Base-by-base conservation (phyloP, 2,888 invertebrate species). In the Idaea straminata region DNA sequence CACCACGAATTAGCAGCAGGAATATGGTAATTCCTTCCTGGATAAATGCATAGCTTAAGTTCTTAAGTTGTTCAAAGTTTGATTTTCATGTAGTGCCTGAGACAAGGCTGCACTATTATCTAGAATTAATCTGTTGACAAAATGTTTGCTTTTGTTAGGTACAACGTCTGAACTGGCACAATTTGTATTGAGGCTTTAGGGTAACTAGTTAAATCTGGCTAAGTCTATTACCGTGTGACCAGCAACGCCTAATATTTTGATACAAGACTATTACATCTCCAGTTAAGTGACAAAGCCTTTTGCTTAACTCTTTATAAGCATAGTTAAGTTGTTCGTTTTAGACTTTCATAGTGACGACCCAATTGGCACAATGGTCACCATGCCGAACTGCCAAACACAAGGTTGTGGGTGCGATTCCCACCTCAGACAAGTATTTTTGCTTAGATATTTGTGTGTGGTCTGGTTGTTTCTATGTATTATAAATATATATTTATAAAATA, bases 201-300 rank as follows among this genome's bases (percentile, higher is more conserved):
- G 61, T 79, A 80, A 83, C 82, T 87, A 81, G 84, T 84, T 79
- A 79, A 80, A 79, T 74, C 77, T 76, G 79, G 79, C 76, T 86
- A 86, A 89, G 83, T 88, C 82, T 82, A 88, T 89, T 90, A 89
- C 74, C 78, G 73, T 79, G 79, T 79, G 79, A 80, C 81, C 79
- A 79, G 78, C 76, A 76, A 75, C 83, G 79, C 77, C 73, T 79
- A 78, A 83, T 83, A 84, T 86, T 85, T 84, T 81, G 82, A 80
- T 80, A 78, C 81, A 78, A 77, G 78, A 73, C 79, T 79, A 78
- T 83, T 79, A 77, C 79, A 82, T 82, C 82, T 83, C 82, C 82
- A 78, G 76, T 76, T 82, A 82, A 47, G 47, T 47, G 5, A 13
- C 47, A 84, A 84, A 80, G 82, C 83, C 83, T 80, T 83, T 79